Conservation (phyloP, 2,113 vertebrate species). For the Rhea pennata region DNA sequence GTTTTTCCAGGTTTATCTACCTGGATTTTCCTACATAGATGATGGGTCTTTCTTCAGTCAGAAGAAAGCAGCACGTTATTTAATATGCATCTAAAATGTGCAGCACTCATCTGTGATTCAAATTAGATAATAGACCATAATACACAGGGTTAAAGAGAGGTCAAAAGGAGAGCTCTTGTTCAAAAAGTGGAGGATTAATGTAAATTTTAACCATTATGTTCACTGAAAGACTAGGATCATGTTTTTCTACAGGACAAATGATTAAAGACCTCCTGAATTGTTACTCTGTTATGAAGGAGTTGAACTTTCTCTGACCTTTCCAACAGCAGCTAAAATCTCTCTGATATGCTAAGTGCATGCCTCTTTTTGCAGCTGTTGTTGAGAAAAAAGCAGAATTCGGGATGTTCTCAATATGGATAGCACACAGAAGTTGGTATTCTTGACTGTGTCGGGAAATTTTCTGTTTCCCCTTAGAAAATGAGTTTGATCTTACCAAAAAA, state of each 20-base stretch:
- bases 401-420: not conserved
- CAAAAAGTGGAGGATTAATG: slow-evolving; percentile 1
- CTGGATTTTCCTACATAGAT: not conserved
- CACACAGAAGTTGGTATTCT: not conserved
- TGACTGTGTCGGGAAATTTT: not conserved
- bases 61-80: slow-evolving; percentile 25
- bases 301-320: slow-evolving; percentile 66
- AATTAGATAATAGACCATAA: not conserved
- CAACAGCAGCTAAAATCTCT: not conserved
- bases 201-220: slow-evolving; percentile 44
- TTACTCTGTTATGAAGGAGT: not conserved
- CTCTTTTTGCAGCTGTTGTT: not conserved
- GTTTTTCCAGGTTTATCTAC: slow-evolving; percentile 24
- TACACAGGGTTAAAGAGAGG: slow-evolving; percentile 5
- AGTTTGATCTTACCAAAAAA: not conserved
- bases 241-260: not conserved
- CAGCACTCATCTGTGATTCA: slow-evolving; percentile 25
- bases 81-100: not conserved
- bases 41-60: not conserved
- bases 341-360: slow-evolving; percentile 7
- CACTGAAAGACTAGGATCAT: not conserved
- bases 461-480: not conserved
- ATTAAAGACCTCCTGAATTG: slow-evolving; percentile 8
- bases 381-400: slow-evolving; percentile 46
- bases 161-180: slow-evolving; percentile 1